phyloP scores from a whole-genome alignment of 2,113 vertebrate species.

The Parus major region DNA sequence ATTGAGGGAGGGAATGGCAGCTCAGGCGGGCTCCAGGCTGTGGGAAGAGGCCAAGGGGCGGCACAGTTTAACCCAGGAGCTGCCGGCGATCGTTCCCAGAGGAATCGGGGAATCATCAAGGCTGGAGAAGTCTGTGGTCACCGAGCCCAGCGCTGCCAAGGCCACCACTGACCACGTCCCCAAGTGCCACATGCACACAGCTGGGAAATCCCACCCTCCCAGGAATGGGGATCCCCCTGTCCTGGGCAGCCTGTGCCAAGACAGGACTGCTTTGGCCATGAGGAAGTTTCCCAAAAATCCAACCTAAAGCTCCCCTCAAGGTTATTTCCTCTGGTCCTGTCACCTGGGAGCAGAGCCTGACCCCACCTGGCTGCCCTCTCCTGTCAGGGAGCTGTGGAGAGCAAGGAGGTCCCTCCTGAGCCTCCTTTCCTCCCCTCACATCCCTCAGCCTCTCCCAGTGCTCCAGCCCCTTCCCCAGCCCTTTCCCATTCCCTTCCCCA shows the following conservation, averaged over 20 bases:
- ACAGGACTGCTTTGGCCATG: not conserved
- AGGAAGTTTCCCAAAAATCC: not conserved
- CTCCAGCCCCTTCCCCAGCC: too few species aligned
- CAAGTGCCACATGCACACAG: not conserved
- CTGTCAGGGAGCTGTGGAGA: not conserved
- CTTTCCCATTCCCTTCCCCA: too few species aligned
- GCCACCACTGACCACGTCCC: not conserved
- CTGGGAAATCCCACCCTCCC: not conserved
- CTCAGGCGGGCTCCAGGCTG: fast-evolving
- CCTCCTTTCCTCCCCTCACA: not conserved
- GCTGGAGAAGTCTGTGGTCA: not conserved
- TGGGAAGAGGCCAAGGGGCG: not conserved
- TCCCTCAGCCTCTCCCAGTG: not conserved
- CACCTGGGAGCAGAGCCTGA: not conserved
- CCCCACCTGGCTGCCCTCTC: not conserved
- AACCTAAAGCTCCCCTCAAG: not conserved
- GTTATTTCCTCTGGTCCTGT: too few species aligned
- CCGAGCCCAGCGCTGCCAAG: not conserved
- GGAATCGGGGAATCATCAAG: not conserved
- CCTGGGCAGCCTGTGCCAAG: too few species aligned
- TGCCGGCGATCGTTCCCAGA: fast-evolving
- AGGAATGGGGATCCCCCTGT: too few species aligned
- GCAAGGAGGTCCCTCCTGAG: not conserved
- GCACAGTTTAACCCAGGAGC: fast-evolving
- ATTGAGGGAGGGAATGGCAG: fast-evolving